phyloP scores from a whole-genome alignment of 1,140 invertebrate genomes.

The Conus betulinus region DNA sequence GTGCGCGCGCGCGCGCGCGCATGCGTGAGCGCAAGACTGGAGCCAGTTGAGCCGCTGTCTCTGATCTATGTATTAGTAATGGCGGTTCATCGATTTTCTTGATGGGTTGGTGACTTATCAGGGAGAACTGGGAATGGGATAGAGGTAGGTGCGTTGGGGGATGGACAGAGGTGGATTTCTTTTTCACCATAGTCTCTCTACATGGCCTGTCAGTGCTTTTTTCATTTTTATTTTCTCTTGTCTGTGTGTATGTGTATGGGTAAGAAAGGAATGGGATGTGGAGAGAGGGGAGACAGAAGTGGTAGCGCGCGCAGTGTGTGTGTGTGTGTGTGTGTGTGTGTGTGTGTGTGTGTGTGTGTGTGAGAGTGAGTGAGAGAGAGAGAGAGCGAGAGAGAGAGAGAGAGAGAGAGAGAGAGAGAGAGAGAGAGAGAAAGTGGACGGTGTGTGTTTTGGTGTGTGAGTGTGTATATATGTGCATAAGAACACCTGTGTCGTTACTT shows the following conservation, averaged over 20 bases:
- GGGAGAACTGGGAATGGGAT: not conserved
- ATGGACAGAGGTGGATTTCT: not conserved
- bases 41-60: not conserved
- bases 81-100: too few relatives aligned
- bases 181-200: too few relatives aligned
- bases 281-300: not conserved
- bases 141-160: not conserved
- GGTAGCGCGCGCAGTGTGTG: too few relatives aligned
- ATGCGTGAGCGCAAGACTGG: not conserved
- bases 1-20: not conserved
- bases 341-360: too few relatives aligned
- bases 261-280: not conserved
- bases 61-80: not conserved
- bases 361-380: not conserved
- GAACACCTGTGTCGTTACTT: not conserved
- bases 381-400: slow-evolving; percentile 73
- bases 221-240: too few relatives aligned
- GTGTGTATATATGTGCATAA: not conserved
- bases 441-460: not conserved
- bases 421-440: not conserved
- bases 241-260: too few relatives aligned
- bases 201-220: too few relatives aligned
- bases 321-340: too few relatives aligned
- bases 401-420: not conserved
- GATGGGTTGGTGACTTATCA: not conserved